These are phyloP conservation scores for Drosophila nigricruria DNA, from an alignment of 2,888 invertebrate genomes.

Conservation along the genomic window DNA sequence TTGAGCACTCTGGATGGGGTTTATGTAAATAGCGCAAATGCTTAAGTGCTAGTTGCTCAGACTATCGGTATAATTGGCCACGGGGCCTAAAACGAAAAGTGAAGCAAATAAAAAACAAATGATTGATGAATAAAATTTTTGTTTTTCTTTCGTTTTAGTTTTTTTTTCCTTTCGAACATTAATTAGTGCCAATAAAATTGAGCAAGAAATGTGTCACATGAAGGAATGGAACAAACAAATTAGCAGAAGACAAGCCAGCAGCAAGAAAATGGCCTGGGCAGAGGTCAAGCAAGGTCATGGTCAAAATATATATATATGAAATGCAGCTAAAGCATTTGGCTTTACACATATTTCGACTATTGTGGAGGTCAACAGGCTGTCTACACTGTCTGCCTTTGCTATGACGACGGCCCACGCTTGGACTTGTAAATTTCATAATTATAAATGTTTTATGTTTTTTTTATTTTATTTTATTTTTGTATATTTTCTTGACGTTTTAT, in stretches of 20 bases:
- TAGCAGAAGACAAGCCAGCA: slow-evolving; percentile 10
- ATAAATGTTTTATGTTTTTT: slow-evolving; percentile 13
- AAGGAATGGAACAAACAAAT: slow-evolving; percentile 24
- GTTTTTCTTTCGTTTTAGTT: neutral
- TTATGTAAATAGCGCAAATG: slow-evolving; percentile 63
- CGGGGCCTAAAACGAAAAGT: slow-evolving; percentile 24
- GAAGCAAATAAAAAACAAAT: slow-evolving; percentile 33
- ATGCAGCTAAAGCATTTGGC: slow-evolving; percentile 9
- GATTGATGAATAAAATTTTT: slow-evolving; percentile 59
- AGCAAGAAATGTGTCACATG: slow-evolving; percentile 65
- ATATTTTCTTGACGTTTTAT: slow-evolving; percentile 24
- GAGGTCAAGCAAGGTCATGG: slow-evolving; percentile 75
- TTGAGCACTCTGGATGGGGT: slow-evolving; percentile 30
- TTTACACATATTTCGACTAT: neutral
- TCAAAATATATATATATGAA: slow-evolving; percentile 16
- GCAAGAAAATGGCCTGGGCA: slow-evolving; percentile 22
- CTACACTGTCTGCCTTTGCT: neutral
- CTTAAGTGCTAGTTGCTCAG: slow-evolving; percentile 54
- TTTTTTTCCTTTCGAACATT: slow-evolving; percentile 37
- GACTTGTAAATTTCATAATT: slow-evolving; percentile 42
- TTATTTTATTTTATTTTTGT: neutral
- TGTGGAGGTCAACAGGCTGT: slow-evolving; percentile 24
- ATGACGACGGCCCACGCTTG: slow-evolving; percentile 33
- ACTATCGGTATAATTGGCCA: slow-evolving; percentile 66
- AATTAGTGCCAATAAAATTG: slow-evolving; percentile 75